Percentiles rank a stretch among this genome's conserved stretches.
Evolutionary conservation across 2,888 invertebrate genomes (phyloP).

Genomic region (Scaptomyza cyrtandrae): DNA sequence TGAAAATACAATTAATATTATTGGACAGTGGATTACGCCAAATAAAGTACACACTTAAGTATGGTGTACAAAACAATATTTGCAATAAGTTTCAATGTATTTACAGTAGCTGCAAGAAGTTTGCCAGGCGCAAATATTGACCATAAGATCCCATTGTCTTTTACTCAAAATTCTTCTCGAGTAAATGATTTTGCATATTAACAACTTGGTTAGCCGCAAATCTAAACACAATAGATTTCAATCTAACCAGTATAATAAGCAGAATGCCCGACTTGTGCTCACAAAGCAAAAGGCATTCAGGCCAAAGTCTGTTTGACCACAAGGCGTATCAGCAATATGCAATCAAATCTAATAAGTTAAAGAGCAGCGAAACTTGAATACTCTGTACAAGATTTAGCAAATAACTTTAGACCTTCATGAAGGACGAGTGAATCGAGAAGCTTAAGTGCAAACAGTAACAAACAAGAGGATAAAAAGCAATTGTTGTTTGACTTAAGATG

Average conservation of each 20-base stretch:
- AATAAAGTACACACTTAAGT: neutral
- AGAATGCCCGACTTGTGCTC: slow-evolving; percentile 37
- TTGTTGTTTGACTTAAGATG: neutral
- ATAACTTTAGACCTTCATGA: neutral
- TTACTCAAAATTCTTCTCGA: slow-evolving; percentile 29
- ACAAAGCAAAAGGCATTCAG: slow-evolving; percentile 17
- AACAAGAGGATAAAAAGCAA: neutral
- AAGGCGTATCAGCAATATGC: slow-evolving; percentile 47
- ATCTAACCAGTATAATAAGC: slow-evolving; percentile 68
- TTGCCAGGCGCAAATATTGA: slow-evolving; percentile 52
- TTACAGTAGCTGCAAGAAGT: slow-evolving; percentile 36
- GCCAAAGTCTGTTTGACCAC: slow-evolving; percentile 18
- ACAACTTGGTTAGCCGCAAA: slow-evolving; percentile 73
- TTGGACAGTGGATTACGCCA: slow-evolving; percentile 60
- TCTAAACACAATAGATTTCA: slow-evolving; percentile 75
- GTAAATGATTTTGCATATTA: slow-evolving; percentile 62
- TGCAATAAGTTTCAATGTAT: slow-evolving; percentile 55
- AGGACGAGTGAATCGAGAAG: neutral
- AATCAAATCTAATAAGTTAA: slow-evolving; percentile 11
- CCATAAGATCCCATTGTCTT: slow-evolving; percentile 39
- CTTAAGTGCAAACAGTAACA: neutral
- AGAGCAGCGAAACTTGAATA: neutral
- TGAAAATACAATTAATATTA: slow-evolving; percentile 66
- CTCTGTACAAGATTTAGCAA: neutral
- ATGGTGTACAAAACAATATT: slow-evolving; percentile 4